Conservation (phyloP, 2,888 invertebrate species). For the Sericinus montela region DNA sequence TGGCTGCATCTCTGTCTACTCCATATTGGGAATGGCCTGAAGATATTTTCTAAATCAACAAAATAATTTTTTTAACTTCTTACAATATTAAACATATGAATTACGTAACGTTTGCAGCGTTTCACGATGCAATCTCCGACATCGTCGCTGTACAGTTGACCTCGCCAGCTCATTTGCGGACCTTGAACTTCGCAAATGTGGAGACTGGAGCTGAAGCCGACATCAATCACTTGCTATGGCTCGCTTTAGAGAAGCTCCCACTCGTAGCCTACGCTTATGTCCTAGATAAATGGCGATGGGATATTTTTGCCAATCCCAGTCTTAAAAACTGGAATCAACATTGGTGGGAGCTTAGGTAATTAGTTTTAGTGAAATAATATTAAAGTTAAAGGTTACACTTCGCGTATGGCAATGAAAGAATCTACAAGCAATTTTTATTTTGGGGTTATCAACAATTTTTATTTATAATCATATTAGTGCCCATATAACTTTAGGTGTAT, state of each 20-base stretch:
- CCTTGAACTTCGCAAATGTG: conserved; percentile 56
- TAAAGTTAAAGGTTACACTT: too few species aligned
- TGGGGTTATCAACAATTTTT: too few species aligned
- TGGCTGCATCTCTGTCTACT: too few species aligned
- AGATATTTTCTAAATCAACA: too few species aligned
- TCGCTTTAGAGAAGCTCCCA: conserved; percentile 65
- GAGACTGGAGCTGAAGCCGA: conserved; percentile 52
- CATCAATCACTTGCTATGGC: conserved; percentile 63
- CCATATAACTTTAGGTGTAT: too few species aligned
- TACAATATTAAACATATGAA: too few species aligned
- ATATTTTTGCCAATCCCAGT: conserved; percentile 55
- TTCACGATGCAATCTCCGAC: conserved; percentile 83
- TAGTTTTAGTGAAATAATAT: neutral
- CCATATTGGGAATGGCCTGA: too few species aligned
- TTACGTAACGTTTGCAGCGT: conserved; percentile 56
- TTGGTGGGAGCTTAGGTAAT: conserved; percentile 67
- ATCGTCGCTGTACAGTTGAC: conserved; percentile 79
- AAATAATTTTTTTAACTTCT: too few species aligned
- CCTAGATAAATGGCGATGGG: conserved; percentile 70
- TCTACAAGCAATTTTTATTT: too few species aligned
- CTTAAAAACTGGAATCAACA: conserved; percentile 61
- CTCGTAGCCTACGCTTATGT: conserved; percentile 67
- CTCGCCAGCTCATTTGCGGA: conserved; percentile 70
- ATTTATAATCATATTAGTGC: too few species aligned
- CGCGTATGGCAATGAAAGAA: too few species aligned